Conservation (phyloP, 2,888 invertebrate species). For the Craniophora ligustri region DNA sequence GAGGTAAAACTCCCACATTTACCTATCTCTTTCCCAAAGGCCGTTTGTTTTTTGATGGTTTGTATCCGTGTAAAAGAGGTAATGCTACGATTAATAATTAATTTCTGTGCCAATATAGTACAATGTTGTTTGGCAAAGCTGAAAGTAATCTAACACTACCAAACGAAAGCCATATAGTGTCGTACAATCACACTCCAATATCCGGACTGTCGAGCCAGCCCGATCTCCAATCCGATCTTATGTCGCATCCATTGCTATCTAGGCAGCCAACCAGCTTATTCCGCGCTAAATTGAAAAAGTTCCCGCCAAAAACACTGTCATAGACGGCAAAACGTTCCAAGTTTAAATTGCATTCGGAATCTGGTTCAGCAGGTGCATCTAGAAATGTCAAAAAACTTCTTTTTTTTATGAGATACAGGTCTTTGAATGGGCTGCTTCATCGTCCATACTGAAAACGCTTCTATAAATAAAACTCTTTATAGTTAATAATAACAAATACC, state of each 20-base stretch:
- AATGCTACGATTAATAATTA: too few species aligned
- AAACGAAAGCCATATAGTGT: conserved; percentile 8
- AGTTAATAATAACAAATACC: too few species aligned
- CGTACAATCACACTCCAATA: conserved; percentile 21
- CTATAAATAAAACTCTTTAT: too few species aligned
- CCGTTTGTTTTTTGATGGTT: too few species aligned
- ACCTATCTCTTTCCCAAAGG: too few species aligned
- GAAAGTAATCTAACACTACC: background rate
- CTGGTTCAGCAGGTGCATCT: conserved; percentile 15
- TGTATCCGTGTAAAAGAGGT: too few species aligned
- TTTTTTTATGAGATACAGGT: background rate
- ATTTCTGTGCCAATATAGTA: too few species aligned
- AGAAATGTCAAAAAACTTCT: background rate
- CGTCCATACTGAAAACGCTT: too few species aligned
- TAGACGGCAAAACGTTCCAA: conserved; percentile 27
- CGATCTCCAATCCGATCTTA: conserved; percentile 4
- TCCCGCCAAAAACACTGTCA: conserved; percentile 32
- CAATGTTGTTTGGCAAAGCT: background rate
- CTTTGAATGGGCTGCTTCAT: background rate
- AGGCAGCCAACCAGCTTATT: conserved; percentile 35
- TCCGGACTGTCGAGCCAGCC: conserved; percentile 19
- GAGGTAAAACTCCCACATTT: too few species aligned
- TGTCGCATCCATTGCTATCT: conserved; percentile 12
- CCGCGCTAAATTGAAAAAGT: conserved; percentile 40
- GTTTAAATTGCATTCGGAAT: conserved; percentile 44